Conservation (phyloP, 1,140 invertebrate genomes). For the Sitophilus oryzae region DNA sequence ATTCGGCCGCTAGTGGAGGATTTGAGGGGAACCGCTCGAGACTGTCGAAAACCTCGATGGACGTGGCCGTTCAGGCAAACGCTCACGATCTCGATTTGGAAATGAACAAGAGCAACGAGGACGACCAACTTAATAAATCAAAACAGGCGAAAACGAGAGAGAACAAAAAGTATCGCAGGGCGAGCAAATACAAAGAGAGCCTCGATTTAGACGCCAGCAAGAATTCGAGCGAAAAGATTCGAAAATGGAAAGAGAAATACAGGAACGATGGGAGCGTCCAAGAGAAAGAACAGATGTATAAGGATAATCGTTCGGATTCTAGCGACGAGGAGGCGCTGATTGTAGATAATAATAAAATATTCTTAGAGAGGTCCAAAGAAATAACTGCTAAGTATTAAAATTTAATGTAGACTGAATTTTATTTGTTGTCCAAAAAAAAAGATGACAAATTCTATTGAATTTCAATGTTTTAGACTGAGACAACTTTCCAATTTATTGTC, state of each 20-base stretch:
- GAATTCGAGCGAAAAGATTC: constrained; percentile 12
- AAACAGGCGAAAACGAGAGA: constrained; percentile 30
- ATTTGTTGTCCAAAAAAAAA: no score
- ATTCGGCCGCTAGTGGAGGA: constrained; percentile 46
- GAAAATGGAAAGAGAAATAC: constrained; percentile 22
- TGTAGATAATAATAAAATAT: constrained; percentile 8
- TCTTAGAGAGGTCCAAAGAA: constrained; percentile 9
- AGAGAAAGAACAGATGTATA: constrained; percentile 15
- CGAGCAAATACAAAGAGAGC: constrained; percentile 16
- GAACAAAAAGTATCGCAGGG: constrained; percentile 26
- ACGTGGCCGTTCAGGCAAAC: constrained; percentile 54
- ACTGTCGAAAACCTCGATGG: constrained; percentile 42
- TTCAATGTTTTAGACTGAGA: no score
- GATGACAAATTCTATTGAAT: no score
- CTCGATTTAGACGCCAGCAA: constrained; percentile 5
- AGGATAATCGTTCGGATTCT: constrained; percentile 15
- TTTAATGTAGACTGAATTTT: no score
- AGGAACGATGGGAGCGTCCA: constrained; percentile 15
- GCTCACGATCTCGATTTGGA: constrained; percentile 50
- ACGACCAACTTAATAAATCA: constrained; percentile 20
- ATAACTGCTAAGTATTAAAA: not conserved
- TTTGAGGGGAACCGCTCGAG: constrained; percentile 39
- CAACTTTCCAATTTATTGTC: no score
- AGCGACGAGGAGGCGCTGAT: constrained; percentile 18
- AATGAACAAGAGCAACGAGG: constrained; percentile 20